phyloP scores from a whole-genome alignment of 35 echinoderm and acorn worm species.

The Heliocidaris erythrogramma region DNA sequence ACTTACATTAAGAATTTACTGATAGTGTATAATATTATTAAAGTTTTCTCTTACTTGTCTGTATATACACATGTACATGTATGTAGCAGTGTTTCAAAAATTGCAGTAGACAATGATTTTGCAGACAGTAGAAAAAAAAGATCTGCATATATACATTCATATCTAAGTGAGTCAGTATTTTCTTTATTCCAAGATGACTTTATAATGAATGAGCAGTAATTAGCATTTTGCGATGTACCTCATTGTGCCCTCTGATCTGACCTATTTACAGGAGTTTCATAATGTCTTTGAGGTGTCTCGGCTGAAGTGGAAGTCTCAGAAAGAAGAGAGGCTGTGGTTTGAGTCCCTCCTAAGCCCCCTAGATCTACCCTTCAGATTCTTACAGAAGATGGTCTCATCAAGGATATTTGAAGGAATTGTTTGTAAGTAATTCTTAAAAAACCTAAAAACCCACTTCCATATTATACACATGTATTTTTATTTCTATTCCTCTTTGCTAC shows the following conservation, averaged over 20 bases:
- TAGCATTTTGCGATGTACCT: no score
- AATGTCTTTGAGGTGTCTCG: conserved; percentile 64
- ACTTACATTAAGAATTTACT: no score
- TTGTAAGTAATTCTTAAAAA: conserved; percentile 69
- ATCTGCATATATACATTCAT: no score
- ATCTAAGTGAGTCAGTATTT: no score
- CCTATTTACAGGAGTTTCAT: conserved; percentile 39
- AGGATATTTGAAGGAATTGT: conserved; percentile 69
- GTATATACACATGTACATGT: no score
- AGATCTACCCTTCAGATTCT: conserved; percentile 65
- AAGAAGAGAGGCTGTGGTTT: conserved; percentile 69
- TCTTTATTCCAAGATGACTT: no score
- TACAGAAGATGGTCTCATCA: conserved; percentile 61
- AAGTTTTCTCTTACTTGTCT: no score
- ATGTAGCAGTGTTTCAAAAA: no score
- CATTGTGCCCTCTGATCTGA: background rate
- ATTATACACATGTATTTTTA: background rate
- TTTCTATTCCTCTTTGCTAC: background rate
- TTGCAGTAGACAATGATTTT: no score
- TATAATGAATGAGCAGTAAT: no score
- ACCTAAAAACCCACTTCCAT: background rate
- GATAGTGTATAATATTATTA: no score
- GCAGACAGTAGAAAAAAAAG: no score
- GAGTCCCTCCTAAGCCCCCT: conserved; percentile 61
- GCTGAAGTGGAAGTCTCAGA: conserved; percentile 67